Evolutionary conservation across 2,888 invertebrate genomes (phyloP), one percentile per base, ranked within the genome.

Genomic region (Dioctria linearis): DNA sequence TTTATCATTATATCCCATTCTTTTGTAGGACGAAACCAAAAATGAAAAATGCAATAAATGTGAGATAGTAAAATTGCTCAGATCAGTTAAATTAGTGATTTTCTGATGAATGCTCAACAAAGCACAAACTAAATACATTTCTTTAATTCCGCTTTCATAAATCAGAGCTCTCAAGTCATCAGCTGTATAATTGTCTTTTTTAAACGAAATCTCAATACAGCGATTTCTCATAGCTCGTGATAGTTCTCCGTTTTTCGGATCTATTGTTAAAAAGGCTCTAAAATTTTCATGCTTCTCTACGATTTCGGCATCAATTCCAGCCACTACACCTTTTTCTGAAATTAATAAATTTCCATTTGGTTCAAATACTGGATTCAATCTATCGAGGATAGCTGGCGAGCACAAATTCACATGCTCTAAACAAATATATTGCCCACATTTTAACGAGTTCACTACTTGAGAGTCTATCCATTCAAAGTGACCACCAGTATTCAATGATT

Each of bases 141-240:
- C 86, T 0, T 83, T 84, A n/a, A 91, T 85, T 5, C 92, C 92
- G 81, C 90, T 88, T 57, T 88, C 86, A 82, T 89, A 87, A 0
- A 93, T 87, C 82, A 93, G 86, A 57, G 91, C 90, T 83, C 90
- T 90, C 80, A 90, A 86, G 85, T 93, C 93, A 78, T 89, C 87
- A 9, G 84, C 78, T 11, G 84, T 85, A 67, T 87, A 87, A 25
- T 81, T 82, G 89, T 95, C 86, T 37, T 85, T 85, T 25, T 82
- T 81, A 3, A 88, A 39, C 0, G 86, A 86, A 85, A 99, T 94
- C 90, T 99, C 99, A 0, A 99, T 93, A 3, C 99, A 98, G 85
- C 99, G 92, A 88, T 99, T 99, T 82, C 99, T 92, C 99, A 99
- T 99, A 0, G 99, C 99, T 84, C 96, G 92, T 0, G 99, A 99